phyloP scores from a whole-genome alignment of 2,797 vertebrate genomes.

The Cebuella pygmaea region DNA sequence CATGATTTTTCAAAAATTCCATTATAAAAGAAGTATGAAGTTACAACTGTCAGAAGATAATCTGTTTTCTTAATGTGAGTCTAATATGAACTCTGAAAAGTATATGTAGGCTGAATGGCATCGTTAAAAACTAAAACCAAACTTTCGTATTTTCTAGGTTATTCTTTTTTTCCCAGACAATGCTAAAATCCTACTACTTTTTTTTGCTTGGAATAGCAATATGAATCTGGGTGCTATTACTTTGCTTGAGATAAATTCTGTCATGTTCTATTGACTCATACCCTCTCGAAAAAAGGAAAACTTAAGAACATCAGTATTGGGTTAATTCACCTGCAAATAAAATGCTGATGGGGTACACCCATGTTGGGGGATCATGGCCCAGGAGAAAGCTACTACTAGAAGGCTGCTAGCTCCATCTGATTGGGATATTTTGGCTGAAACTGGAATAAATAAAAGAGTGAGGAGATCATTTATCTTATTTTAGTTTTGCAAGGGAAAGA shows the following conservation, averaged over 20 bases:
- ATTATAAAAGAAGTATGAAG: background rate
- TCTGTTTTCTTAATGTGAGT: background rate
- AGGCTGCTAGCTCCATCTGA: background rate
- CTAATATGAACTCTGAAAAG: background rate
- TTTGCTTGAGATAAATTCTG: background rate
- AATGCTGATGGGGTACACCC: background rate
- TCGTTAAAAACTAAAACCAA: background rate
- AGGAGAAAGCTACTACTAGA: background rate
- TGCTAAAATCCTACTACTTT: background rate
- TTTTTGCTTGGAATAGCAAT: background rate
- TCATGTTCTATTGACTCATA: background rate
- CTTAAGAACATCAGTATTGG: background rate
- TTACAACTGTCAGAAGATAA: background rate
- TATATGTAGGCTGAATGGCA: background rate
- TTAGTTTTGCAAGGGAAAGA: background rate
- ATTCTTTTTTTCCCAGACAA: background rate
- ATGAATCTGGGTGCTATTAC: background rate
- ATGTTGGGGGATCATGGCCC: rapidly evolving
- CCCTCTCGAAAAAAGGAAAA: background rate
- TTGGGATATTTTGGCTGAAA: background rate
- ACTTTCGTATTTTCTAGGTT: background rate
- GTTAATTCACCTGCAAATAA: background rate
- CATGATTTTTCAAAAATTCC: background rate
- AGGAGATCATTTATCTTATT: background rate
- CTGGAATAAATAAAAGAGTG: background rate